Evolutionary conservation across 2,888 invertebrate species (phyloP).

Genomic region (Dolichopus griseipennis): DNA sequence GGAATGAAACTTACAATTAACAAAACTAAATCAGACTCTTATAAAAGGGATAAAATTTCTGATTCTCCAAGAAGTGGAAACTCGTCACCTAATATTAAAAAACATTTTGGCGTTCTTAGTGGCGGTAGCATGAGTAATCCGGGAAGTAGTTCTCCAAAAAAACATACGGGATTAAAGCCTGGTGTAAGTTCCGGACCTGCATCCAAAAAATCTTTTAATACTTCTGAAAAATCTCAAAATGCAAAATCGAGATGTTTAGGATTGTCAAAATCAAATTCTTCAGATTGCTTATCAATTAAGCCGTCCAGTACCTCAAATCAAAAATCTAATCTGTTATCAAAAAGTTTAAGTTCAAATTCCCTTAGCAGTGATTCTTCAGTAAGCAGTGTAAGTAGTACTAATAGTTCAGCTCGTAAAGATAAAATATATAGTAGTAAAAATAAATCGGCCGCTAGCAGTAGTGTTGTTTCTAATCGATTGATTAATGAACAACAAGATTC

Average conservation of each 20-base stretch:
- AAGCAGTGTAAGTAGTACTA: constrained; percentile 25
- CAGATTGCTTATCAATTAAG: not conserved
- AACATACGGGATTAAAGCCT: constrained; percentile 74
- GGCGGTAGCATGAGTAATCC: constrained; percentile 16
- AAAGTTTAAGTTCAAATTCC: constrained; percentile 15
- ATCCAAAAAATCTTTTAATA: constrained; percentile 53
- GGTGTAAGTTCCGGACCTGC: constrained; percentile 82
- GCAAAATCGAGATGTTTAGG: not conserved
- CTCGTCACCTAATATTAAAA: not conserved
- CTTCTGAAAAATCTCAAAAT: not conserved
- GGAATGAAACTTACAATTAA: constrained; percentile 89
- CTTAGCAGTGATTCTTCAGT: constrained; percentile 8
- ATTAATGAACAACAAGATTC: constrained; percentile 28
- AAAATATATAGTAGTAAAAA: constrained; percentile 16
- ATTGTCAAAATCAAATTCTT: constrained; percentile 3
- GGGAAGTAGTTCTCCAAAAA: constrained; percentile 39
- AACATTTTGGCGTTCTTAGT: constrained; percentile 12
- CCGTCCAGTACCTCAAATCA: not conserved
- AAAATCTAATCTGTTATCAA: not conserved
- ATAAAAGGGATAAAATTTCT: not conserved
- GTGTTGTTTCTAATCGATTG: constrained; percentile 29
- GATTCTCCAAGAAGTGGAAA: not conserved
- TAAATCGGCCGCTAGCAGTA: constrained; percentile 23
- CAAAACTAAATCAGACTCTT: constrained; percentile 63
- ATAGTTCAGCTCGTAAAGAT: constrained; percentile 18